Percentiles rank a stretch among this genome's conserved stretches.
phyloP scores from a whole-genome alignment of 1,140 invertebrate genomes.

The Tetranychus cinnabarinus region DNA sequence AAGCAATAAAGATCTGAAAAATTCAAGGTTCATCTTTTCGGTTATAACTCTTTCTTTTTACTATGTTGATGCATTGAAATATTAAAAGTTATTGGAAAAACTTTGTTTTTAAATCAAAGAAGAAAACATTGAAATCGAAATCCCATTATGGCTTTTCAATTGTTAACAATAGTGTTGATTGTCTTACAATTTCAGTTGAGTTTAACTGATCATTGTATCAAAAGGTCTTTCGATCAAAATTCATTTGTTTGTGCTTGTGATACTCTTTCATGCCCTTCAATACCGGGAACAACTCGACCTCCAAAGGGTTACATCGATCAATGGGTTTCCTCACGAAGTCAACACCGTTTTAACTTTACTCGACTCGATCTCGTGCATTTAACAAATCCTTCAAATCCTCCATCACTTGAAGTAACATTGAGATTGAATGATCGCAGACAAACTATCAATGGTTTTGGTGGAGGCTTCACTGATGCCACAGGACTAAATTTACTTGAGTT shows the following conservation, averaged over 20 bases:
- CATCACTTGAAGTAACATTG: too few relatives aligned
- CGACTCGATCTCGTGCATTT: too few relatives aligned
- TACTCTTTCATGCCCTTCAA: background rate
- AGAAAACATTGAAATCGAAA: too few relatives aligned
- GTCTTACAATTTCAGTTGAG: too few relatives aligned
- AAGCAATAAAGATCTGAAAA: too few relatives aligned
- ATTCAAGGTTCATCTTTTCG: too few relatives aligned
- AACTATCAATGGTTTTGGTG: constrained; percentile 41
- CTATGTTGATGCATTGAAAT: too few relatives aligned
- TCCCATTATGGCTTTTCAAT: too few relatives aligned
- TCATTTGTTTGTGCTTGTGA: background rate
- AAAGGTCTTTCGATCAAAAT: background rate
- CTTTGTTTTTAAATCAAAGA: too few relatives aligned
- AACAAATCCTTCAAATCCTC: background rate
- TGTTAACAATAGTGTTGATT: too few relatives aligned
- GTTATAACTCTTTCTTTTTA: too few relatives aligned
- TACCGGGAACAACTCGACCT: background rate
- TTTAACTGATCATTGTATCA: background rate
- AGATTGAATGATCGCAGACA: background rate
- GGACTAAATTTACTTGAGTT: constrained; percentile 44
- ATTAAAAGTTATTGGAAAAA: too few relatives aligned
- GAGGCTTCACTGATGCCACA: constrained; percentile 60
- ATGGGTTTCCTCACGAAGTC: background rate
- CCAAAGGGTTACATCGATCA: background rate
- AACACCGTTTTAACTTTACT: background rate